phyloP scores from a whole-genome alignment of 2,888 invertebrate species.

The Eumerus sabulonum region DNA sequence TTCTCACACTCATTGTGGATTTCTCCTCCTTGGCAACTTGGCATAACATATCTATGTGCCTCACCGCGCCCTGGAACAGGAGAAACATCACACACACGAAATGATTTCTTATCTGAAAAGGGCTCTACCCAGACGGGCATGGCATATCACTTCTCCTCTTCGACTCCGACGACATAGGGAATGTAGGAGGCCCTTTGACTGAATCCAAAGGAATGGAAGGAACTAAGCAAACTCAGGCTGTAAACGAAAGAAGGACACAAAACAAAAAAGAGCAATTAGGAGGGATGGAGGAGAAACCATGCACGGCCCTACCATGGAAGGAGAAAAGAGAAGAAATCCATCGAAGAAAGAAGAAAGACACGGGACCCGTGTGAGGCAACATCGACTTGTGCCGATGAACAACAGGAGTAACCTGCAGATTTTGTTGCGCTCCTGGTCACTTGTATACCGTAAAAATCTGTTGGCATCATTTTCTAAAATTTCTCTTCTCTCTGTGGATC shows the following conservation, averaged over 20 bases:
- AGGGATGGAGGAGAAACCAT: slow-evolving; percentile 32
- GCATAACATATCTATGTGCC: slow-evolving; percentile 1
- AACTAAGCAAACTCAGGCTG: not conserved
- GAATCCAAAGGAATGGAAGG: slow-evolving; percentile 1
- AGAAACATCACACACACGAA: slow-evolving; percentile 8
- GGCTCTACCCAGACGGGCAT: slow-evolving; percentile 2
- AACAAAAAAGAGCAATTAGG: slow-evolving; percentile 1
- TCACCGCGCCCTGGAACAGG: slow-evolving; percentile 43
- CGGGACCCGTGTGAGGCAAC: not conserved
- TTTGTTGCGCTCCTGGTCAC: slow-evolving; percentile 55
- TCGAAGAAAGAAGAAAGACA: slow-evolving; percentile 12
- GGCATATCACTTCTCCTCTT: not conserved
- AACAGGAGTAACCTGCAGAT: slow-evolving; percentile 21
- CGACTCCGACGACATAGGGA: not conserved
- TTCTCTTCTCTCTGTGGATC: slow-evolving; percentile 61
- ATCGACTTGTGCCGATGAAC: slow-evolving; percentile 7
- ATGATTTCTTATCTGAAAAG: too few species aligned
- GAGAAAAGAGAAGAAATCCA: slow-evolving; percentile 14
- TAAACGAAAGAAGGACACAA: not conserved
- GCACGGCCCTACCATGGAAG: not conserved
- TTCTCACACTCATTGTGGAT: slow-evolving; percentile 19
- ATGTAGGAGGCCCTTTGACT: slow-evolving; percentile 13
- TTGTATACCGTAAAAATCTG: slow-evolving; percentile 70
- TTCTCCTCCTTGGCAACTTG: too few species aligned
- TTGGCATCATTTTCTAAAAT: slow-evolving; percentile 66